Evolutionary conservation across 2,797 vertebrate genomes (phyloP).

Genomic region (Enteromius unitaeniatus): DNA sequence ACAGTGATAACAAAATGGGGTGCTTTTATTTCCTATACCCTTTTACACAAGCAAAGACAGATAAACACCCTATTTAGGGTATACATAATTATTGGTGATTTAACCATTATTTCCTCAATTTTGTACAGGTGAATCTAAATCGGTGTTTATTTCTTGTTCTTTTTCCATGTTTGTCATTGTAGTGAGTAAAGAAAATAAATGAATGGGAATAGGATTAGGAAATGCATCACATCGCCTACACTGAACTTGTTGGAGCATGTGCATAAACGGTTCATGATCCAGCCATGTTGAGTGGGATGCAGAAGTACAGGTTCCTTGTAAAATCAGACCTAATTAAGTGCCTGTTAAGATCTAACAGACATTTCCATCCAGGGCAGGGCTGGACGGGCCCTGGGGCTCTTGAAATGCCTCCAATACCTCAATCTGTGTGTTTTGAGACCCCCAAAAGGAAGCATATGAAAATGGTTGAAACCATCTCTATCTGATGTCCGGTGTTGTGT

Average conservation of each 20-base stretch:
- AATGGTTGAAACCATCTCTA: not conserved
- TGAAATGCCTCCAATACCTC: not conserved
- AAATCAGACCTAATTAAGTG: not conserved
- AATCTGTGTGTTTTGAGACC: not conserved
- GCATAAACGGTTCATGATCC: not conserved
- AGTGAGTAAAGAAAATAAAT: not conserved
- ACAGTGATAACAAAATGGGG: not conserved
- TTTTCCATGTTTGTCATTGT: not conserved
- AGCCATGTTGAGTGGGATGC: not conserved
- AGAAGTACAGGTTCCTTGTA: slow-evolving; percentile 18
- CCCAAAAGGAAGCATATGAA: not conserved
- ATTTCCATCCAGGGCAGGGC: not conserved
- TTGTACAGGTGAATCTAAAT: not conserved
- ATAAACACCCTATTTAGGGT: not conserved
- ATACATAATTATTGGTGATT: not conserved
- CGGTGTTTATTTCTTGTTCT: not conserved
- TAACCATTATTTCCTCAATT: not conserved
- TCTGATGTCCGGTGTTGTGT: not conserved
- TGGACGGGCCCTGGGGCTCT: not conserved
- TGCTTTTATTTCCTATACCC: not conserved
- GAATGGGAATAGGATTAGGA: not conserved
- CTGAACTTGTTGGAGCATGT: slow-evolving; percentile 22
- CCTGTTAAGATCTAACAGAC: not conserved
- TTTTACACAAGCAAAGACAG: not conserved
- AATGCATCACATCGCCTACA: not conserved